phyloP scores from a whole-genome alignment of 2,888 invertebrate species.

The Caenorhabditis becei region DNA sequence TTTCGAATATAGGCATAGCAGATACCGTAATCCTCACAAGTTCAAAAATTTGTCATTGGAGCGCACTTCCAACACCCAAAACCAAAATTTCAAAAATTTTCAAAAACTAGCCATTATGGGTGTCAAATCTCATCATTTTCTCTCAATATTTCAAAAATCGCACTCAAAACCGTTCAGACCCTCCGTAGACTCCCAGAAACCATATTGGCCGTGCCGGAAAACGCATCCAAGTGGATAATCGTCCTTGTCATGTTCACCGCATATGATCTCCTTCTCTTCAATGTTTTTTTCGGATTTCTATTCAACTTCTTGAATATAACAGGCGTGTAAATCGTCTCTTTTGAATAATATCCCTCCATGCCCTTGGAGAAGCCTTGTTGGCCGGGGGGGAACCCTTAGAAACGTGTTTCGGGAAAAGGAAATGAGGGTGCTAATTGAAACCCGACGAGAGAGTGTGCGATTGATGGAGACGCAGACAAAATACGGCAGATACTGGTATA shows the following conservation, averaged over 20 bases:
- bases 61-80: no score
- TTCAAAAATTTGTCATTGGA: neutral
- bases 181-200: no score
- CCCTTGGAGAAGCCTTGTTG: neutral
- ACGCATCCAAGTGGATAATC: conserved; percentile 4
- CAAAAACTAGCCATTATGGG: no score
- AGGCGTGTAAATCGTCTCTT: neutral
- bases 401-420: conserved; percentile 10
- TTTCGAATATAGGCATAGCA: no score
- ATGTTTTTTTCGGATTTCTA: neutral
- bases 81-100: no score
- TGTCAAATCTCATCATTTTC: no score
- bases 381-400: neutral
- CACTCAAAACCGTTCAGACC: no score
- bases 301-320: conserved; percentile 8
- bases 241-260: neutral
- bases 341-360: neutral
- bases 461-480: neutral
- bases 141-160: no score
- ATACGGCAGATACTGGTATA: conserved; percentile 2
- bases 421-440: conserved; percentile 21
- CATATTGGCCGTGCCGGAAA: neutral
- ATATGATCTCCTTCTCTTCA: neutral
- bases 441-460: neutral
- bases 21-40: no score